Conservation (phyloP, 2,797 vertebrate species). For the Liasis olivaceus region DNA sequence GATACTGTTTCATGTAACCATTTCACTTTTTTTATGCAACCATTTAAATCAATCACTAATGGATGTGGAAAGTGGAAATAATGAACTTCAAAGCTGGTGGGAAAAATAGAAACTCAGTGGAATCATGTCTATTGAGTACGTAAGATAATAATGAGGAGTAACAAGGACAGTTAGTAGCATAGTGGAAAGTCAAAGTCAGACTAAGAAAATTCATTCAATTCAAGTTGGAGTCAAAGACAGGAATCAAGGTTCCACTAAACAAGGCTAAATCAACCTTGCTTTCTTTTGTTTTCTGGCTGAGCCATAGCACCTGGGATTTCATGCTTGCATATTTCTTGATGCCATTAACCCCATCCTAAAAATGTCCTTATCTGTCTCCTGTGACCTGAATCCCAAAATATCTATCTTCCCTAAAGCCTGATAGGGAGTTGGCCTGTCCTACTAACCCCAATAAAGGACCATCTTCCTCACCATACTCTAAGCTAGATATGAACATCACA, state of each 20-base stretch:
- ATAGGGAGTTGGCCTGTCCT: too few relatives aligned
- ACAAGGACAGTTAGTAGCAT: neutral
- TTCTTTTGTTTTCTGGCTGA: neutral
- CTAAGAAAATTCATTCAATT: neutral
- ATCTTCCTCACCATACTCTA: too few relatives aligned
- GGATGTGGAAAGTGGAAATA: neutral
- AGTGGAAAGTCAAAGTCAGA: neutral
- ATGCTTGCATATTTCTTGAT: too few relatives aligned
- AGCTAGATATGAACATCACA: too few relatives aligned
- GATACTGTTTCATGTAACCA: neutral
- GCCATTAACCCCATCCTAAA: too few relatives aligned
- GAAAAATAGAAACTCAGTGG: neutral
- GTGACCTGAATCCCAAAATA: too few relatives aligned
- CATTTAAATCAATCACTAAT: neutral
- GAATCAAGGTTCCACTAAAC: neutral
- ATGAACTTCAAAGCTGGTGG: neutral
- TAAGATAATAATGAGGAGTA: neutral
- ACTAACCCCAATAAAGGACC: too few relatives aligned
- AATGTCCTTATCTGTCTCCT: too few relatives aligned
- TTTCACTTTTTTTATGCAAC: neutral
- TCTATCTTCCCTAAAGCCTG: too few relatives aligned
- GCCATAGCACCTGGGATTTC: too few relatives aligned
- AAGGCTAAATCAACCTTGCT: neutral
- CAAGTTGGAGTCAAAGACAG: neutral
- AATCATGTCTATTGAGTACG: neutral